Base-by-base conservation (phyloP, 1,140 invertebrate species). In the Drosophila subobscura region DNA sequence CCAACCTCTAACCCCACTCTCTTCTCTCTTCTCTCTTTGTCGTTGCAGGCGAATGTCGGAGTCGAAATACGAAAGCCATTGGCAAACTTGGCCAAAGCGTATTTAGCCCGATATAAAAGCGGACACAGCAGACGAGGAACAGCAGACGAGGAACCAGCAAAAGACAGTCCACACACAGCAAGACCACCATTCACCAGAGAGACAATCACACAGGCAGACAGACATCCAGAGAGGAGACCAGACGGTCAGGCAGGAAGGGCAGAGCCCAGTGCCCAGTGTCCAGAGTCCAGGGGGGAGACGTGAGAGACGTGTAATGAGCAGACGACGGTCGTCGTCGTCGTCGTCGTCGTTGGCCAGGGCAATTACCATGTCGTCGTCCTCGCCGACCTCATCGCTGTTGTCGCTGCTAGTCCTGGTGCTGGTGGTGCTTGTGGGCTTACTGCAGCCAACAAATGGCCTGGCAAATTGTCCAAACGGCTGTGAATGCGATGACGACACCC, bases 401-500 rank as follows among this genome's bases (percentile, higher is more conserved):
- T 45, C 52, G 54, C 23, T 70, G 52, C 60, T 61, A 44, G 25
- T 66, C 47, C 22, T 72, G 47, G 22, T 57, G 50, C 44, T 65
- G 14, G 14, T 47, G 55, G 16, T 72, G 6, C 23, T 50, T 5
- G 22, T 70, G 47, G 50, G 47, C 44, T 23, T 56, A 33, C 44
- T 72, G 6, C 49, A 50, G 60, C 44, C 63, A 50, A 58, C 81
- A 72, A 79, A 58, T 50, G 88, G 79, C 29, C 42, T 94, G 67
- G 93, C 93, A 42, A 94, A 94, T 72, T 97, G 97, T 91, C 97
- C 96, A 1, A 94, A 90, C 60, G 95, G 94, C 54, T 98, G 97
- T 91, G 94, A 93, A 86, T 98, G 97, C 92, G 96, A 98, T 91
- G 97, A 98, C 79, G 96, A 97, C 52, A 97, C 95, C 0, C 94